phyloP scores from a whole-genome alignment of 2,888 invertebrate genomes.

The Nowickia ferox region DNA sequence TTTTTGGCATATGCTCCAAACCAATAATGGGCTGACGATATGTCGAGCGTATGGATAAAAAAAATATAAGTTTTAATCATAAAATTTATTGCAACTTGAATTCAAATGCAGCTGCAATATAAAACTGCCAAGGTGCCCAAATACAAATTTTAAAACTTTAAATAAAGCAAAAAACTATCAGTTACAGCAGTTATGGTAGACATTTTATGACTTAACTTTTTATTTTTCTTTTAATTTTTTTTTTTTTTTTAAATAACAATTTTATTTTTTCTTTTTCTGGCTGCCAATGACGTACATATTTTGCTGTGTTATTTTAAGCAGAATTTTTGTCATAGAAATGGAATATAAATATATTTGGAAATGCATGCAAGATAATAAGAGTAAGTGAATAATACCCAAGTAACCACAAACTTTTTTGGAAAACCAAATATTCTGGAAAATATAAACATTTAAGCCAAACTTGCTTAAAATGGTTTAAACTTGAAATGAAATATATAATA shows the following conservation, averaged over 20 bases:
- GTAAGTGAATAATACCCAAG: background rate
- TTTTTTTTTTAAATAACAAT: background rate
- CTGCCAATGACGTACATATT: background rate
- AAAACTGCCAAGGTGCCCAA: constrained; percentile 1
- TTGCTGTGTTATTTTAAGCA: background rate
- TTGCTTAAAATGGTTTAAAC: constrained; percentile 34
- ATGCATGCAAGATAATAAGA: background rate
- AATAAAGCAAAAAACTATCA: constrained; percentile 60
- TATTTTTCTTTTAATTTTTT: background rate
- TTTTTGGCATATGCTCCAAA: too few species aligned
- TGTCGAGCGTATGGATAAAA: too few species aligned
- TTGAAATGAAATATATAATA: constrained; percentile 26
- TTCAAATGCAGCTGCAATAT: background rate
- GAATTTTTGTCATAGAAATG: background rate
- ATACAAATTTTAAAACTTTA: constrained; percentile 32
- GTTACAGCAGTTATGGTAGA: constrained; percentile 49
- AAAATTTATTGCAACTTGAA: too few species aligned
- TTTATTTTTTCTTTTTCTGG: background rate
- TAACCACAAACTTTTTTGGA: constrained; percentile 21
- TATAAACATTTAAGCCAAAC: background rate
- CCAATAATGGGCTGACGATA: too few species aligned
- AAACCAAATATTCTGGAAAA: background rate
- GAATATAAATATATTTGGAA: background rate
- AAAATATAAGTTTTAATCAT: too few species aligned
- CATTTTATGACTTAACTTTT: constrained; percentile 63